These are phyloP conservation scores for Ailurus styani DNA, from an alignment of 2,113 vertebrate species.

Conservation along the genomic window DNA sequence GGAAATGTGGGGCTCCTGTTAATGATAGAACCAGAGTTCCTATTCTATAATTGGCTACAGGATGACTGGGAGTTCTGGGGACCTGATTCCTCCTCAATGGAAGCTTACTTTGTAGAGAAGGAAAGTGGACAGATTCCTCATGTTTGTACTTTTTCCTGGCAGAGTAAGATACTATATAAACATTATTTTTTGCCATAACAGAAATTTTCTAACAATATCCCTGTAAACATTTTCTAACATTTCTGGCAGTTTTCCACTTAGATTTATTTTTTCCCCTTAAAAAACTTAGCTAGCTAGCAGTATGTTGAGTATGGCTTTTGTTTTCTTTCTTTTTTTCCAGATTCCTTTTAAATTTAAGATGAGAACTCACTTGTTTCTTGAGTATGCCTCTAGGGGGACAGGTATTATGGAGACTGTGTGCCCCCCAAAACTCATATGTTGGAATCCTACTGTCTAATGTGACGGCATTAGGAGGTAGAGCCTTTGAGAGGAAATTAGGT, in stretches of 20 bases:
- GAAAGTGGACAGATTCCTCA: not conserved
- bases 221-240: not conserved
- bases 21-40: not conserved
- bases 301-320: not conserved
- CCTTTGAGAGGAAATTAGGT: not conserved
- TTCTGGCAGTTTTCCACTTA: constrained; percentile 19
- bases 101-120: not conserved
- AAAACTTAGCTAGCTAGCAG: not conserved
- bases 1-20: not conserved
- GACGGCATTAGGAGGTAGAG: not conserved
- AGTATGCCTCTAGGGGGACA: not conserved
- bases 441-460: not conserved
- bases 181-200: not conserved
- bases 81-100: not conserved
- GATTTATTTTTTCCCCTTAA: not conserved
- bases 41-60: not conserved
- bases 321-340: not conserved
- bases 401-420: not conserved
- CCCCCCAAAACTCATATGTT: not conserved
- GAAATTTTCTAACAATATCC: constrained; percentile 3
- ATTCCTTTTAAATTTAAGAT: constrained; percentile 13
- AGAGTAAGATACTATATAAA: not conserved
- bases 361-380: not conserved
- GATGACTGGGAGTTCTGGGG: not conserved
- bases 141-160: not conserved